Conservation (phyloP, 2,113 vertebrate genomes). For the Poecilia latipinna region DNA sequence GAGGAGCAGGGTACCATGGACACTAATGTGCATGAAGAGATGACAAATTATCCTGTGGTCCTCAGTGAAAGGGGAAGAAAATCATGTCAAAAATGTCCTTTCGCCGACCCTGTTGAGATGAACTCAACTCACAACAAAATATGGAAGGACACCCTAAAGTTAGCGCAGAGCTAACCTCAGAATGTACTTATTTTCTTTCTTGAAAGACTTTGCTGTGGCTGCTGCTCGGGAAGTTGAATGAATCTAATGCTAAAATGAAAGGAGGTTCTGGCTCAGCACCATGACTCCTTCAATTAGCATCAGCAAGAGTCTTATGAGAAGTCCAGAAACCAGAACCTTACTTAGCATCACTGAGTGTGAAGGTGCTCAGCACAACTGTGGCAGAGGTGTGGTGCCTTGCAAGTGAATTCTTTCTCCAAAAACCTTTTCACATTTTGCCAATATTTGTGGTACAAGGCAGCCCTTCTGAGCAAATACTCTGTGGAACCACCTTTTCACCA, state of each 20-base stretch:
- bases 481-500: too few species aligned
- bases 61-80: slow-evolving; percentile 20
- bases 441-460: background rate
- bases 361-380: background rate
- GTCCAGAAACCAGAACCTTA: too few species aligned
- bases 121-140: slow-evolving; percentile 3
- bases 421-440: background rate
- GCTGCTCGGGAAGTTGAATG: background rate
- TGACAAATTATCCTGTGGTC: slow-evolving; percentile 65
- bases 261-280: background rate
- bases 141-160: slow-evolving; percentile 6
- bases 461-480: too few species aligned
- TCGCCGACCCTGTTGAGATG: slow-evolving; percentile 6
- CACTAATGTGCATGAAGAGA: slow-evolving; percentile 63
- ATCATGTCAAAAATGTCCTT: slow-evolving; percentile 26
- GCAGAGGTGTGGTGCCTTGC: background rate
- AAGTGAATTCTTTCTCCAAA: background rate
- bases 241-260: background rate
- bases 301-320: background rate
- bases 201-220: background rate
- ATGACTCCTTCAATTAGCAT: background rate
- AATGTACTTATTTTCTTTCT: background rate
- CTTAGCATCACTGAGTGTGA: background rate
- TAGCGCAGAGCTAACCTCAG: background rate
- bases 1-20: slow-evolving; percentile 23